Evolutionary conservation across 2,888 invertebrate species (phyloP), one percentile per base, ranked within the genome.

Genomic region (Oscheius sp.): DNA sequence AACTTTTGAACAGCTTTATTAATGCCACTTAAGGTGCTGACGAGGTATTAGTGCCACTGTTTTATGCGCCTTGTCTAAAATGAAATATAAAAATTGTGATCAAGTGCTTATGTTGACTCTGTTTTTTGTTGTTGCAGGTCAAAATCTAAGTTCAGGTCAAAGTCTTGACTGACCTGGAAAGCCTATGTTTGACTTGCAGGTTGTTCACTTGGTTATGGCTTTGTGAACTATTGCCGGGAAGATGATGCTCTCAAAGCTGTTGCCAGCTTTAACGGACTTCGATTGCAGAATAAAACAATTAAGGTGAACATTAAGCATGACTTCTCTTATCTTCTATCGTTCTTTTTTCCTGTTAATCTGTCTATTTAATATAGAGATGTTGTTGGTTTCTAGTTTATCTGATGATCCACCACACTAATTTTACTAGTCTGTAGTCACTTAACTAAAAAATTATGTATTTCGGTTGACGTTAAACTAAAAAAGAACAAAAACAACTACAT

Each of bases 221-320:
- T 98, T 90, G 98, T 99, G 87, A 99, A 99, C 91, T 98, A 97
- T 90, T 94, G 95, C 88, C 92, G 94, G 82, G 91, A 94, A 65
- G 95, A 96, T 89, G 97, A 98, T 89, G 98, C 98, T 73, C 94
- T 95, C 88, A 96, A 97, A 89, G 98, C 98, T 74, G 96, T 98
- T 88, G 93, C 93, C 89, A 95, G 96, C 69, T 91, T 98, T 83
- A 99, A 99, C 89, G 97, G 97, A 75, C 91, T 98, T 82, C 91
- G 97, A 79, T 91, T 98, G 82, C 97, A 99, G 89, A 98, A 98
- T 89, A 98, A 98, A 91, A 98, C 96, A 53, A 99, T 98, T 87
- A 98, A 97, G 92, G 96, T 95, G 86, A 10, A 42, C 17, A 15
- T 34, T 1, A 2, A n/a, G 52, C 52, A 52, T 52, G 52, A 8